These are phyloP conservation scores for Apodemus agrarius DNA, from an alignment of 2,797 vertebrate genomes.

Conservation along the genomic window DNA sequence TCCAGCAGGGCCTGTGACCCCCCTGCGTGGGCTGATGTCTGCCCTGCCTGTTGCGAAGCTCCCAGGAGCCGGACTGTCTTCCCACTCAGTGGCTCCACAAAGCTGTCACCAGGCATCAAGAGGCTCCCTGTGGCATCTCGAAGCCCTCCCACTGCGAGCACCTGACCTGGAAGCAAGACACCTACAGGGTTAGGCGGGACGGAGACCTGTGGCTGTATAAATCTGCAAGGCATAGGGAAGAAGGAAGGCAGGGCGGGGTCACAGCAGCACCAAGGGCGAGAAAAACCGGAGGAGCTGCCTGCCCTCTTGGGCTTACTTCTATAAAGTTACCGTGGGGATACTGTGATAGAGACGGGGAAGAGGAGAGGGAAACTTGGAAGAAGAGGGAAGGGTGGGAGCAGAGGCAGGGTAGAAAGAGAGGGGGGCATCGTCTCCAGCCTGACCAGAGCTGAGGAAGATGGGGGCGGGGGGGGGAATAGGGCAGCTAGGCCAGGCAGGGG, in stretches of 20 bases:
- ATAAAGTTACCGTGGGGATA: neutral
- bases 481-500: neutral
- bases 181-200: neutral
- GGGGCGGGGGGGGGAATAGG: neutral
- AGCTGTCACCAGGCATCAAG: conserved; percentile 89
- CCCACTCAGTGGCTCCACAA: conserved; percentile 92
- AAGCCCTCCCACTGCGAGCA: conserved; percentile 92
- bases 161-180: conserved; percentile 87
- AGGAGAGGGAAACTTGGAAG: neutral
- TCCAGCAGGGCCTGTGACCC: conserved; percentile 90
- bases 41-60: conserved; percentile 84
- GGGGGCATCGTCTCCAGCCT: neutral
- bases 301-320: neutral
- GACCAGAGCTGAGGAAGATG: neutral
- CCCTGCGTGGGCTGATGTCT: conserved; percentile 87
- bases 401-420: neutral
- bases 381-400: neutral
- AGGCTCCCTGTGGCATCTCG: conserved; percentile 63
- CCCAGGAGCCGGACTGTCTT: conserved; percentile 87
- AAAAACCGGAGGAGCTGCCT: neutral
- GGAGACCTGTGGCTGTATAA: neutral
- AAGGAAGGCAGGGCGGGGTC: neutral
- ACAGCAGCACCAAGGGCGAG: neutral
- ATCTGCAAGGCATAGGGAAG: too few relatives aligned
- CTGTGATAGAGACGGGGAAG: neutral